These are phyloP conservation scores for Megalonaias nervosa DNA, from an alignment of 1,140 invertebrate genomes.

Conservation along the genomic window DNA sequence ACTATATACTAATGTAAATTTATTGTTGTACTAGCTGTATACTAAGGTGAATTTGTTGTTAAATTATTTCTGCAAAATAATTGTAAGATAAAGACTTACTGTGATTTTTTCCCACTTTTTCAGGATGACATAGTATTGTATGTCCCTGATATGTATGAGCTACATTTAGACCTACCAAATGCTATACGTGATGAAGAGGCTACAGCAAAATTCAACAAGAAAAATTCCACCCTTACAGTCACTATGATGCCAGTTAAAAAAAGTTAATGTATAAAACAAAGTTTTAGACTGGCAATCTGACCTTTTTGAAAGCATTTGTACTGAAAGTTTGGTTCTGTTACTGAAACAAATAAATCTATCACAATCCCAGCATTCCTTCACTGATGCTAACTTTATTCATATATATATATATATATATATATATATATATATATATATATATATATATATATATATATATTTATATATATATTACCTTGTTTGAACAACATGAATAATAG, in stretches of 20 bases:
- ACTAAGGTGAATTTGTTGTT: neutral
- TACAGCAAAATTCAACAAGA: slow-evolving; percentile 56
- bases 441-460: too few relatives aligned
- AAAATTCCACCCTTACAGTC: slow-evolving; percentile 41
- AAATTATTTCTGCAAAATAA: neutral
- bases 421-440: too few relatives aligned
- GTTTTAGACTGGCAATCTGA: too few relatives aligned
- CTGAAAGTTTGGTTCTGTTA: too few relatives aligned
- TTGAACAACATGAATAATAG: too few relatives aligned
- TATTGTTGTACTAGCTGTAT: neutral
- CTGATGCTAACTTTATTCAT: too few relatives aligned
- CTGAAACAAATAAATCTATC: too few relatives aligned
- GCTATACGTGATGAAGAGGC: slow-evolving; percentile 43
- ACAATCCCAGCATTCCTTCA: too few relatives aligned
- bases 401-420: too few relatives aligned
- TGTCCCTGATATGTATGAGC: slow-evolving; percentile 44
- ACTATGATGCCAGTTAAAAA: slow-evolving; percentile 43
- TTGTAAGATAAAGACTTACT: neutral
- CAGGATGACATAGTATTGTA: slow-evolving; percentile 54
- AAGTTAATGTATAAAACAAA: neutral
- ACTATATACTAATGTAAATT: neutral
- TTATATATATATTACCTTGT: too few relatives aligned
- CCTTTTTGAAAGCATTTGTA: too few relatives aligned
- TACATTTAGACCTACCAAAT: slow-evolving; percentile 43
- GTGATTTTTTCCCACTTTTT: slow-evolving; percentile 2